Base-by-base conservation (phyloP, 2,888 invertebrate genomes). In the Eumerus sabulonum region DNA sequence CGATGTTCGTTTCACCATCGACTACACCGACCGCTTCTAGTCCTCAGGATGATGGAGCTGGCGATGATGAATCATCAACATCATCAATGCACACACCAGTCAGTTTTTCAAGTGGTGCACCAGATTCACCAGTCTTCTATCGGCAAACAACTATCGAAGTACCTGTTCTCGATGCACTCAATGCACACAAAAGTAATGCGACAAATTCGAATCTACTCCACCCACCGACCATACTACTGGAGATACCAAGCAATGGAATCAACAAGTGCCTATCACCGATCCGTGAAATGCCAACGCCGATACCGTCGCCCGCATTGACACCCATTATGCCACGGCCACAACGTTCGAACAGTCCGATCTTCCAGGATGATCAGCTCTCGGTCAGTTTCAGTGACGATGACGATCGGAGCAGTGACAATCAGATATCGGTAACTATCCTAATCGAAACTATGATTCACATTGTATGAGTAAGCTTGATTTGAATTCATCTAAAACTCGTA, bases 261-360 rank as follows among this genome's bases (percentile, higher is more conserved):
- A 93, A 92, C 86, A 94, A 94, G 89, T 95, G 94, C 90, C 91
- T 95, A 82, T 94, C 94, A 57, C 95, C 95, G 0, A 95, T 95
- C 82, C 90, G 93, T 82, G 94, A 94, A 88, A 90, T 94, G 83
- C 94, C 94, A 1, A 94, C 94, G 3, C 94, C 94, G 4, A 90
- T 93, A 60, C 94, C 93, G 12, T 93, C 93, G 12, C 94, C 93
- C 2, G 90, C 93, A 13, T 91, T 93, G 12, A 93, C 94, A 0
- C 94, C 94, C 0, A 89, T 93, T 16, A 90, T 92, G 90, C 88
- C 89, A 17, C 85, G 91, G 81, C 85, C 84, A 17, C 85, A 85
- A 56, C 84, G 87, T 45, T 84, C 85, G 16, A 85, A 84, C 38
- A 86, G 85, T 82, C 85, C 85, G 9, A 84, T 84, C 45, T 83